Conservation (phyloP, 2,797 vertebrate genomes). For the Lindbergichthys nudifrons region DNA sequence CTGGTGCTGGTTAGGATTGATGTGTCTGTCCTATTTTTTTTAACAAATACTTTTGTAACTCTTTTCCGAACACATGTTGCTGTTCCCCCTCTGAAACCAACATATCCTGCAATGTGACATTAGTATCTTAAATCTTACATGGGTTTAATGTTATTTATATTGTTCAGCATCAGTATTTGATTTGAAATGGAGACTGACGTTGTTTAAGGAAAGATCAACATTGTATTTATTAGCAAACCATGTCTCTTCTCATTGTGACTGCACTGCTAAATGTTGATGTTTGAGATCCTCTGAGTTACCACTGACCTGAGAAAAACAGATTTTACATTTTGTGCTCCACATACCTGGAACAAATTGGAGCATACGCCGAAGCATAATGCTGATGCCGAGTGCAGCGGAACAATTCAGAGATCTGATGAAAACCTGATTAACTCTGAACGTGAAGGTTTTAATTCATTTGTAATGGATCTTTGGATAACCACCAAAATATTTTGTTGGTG, state of each 20-base stretch:
- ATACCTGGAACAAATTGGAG: conserved; percentile 67
- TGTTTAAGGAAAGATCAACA: not conserved
- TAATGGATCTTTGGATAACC: not conserved
- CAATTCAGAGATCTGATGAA: conserved; percentile 26
- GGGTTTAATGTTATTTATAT: not conserved
- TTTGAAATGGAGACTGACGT: not conserved
- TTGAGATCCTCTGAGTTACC: conserved; percentile 31
- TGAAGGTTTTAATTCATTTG: conserved; percentile 29
- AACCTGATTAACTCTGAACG: conserved; percentile 35
- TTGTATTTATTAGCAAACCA: not conserved
- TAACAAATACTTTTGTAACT: not conserved
- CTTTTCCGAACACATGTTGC: not conserved
- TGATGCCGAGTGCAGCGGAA: conserved; percentile 24
- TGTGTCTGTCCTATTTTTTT: too few relatives aligned
- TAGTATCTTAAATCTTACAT: not conserved
- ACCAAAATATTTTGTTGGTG: not conserved
- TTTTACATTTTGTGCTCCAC: conserved; percentile 70
- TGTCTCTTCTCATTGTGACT: not conserved
- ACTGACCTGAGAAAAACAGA: conserved; percentile 60
- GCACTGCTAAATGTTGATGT: conserved; percentile 29
- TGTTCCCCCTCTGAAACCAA: not conserved
- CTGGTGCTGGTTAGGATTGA: too few relatives aligned
- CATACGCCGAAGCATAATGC: conserved; percentile 23
- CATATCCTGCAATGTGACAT: not conserved
- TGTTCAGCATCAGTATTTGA: not conserved